Percentiles rank a stretch among this genome's conserved stretches.
phyloP scores from a whole-genome alignment of 1,140 invertebrate species.

The Caenorhabditis elegans region WBcel235 BX284605.5:12932501-12933000 shows the following conservation, averaged over 20 bases:
- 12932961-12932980: not conserved
- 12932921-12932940: not conserved
- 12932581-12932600: not conserved
- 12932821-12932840: not conserved
- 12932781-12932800: not conserved
- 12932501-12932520: not conserved
- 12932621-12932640: constrained; percentile 47
- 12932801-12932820: constrained; percentile 11
- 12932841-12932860: not conserved
- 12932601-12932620: constrained; percentile 24
- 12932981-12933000: too few species aligned
- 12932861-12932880: constrained; percentile 29
- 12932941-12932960: constrained; percentile 1
- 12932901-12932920: constrained; percentile 8
- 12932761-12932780: not conserved
- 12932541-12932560: not conserved
- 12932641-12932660: constrained; percentile 42
- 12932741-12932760: constrained; percentile 30
- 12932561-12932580: not conserved
- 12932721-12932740: constrained; percentile 39
- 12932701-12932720: constrained; percentile 48
- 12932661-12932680: constrained; percentile 39
- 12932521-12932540: not conserved
- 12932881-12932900: constrained; percentile 24
- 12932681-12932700: constrained; percentile 44